phyloP scores from a whole-genome alignment of 2,113 vertebrate genomes.

The Pomatostomus ruficeps region DNA sequence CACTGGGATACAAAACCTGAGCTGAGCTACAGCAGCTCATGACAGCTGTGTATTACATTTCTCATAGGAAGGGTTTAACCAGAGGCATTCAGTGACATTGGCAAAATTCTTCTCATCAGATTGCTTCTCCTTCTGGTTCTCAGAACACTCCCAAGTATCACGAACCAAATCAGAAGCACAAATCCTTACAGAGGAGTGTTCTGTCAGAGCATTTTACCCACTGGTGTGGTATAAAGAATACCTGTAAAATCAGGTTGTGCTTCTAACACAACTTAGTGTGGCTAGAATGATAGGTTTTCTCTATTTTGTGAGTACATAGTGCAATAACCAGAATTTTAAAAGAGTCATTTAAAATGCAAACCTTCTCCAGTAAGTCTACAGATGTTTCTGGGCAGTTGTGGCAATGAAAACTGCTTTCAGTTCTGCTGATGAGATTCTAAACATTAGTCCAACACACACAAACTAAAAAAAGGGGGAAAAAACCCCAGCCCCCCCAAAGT shows the following conservation, averaged over 20 bases:
- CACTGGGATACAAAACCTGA: background rate
- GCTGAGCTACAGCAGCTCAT: background rate
- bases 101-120: background rate
- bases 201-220: background rate
- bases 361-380: background rate
- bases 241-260: fast-evolving
- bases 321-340: background rate
- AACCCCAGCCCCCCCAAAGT: background rate
- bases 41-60: fast-evolving
- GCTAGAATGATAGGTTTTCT: background rate
- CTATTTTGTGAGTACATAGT: background rate
- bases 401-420: background rate
- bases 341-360: background rate
- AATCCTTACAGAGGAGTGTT: background rate
- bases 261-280: background rate
- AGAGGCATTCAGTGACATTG: background rate
- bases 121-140: background rate
- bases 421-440: background rate
- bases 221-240: background rate
- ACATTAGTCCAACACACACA: background rate
- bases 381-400: background rate
- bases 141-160: background rate
- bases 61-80: background rate
- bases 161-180: background rate
- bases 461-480: background rate